Conservation (phyloP, 2,888 invertebrate species). For the Ecliptopera silaceata region DNA sequence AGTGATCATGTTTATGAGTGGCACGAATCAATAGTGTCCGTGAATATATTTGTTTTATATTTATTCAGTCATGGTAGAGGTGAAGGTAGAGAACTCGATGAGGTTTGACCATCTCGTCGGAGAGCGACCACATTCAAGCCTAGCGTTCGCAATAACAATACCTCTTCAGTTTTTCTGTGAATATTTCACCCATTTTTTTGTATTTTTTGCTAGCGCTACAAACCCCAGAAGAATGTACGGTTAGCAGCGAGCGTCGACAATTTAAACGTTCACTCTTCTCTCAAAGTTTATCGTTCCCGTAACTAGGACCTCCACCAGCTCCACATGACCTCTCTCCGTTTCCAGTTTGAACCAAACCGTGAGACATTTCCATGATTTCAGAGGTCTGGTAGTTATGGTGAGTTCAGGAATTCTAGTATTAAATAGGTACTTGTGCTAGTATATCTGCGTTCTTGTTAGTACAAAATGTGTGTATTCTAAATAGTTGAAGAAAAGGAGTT, state of each 20-base stretch:
- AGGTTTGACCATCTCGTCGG: too few species aligned
- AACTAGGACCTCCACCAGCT: slow-evolving; percentile 66
- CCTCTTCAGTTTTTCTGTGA: too few species aligned
- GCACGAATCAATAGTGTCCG: too few species aligned
- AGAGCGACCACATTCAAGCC: too few species aligned
- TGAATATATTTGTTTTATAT: too few species aligned
- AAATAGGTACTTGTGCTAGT: slow-evolving; percentile 60
- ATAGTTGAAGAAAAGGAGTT: slow-evolving; percentile 58
- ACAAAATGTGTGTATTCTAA: slow-evolving; percentile 47
- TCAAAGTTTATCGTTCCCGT: slow-evolving; percentile 78
- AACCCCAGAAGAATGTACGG: slow-evolving; percentile 69
- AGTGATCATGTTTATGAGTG: too few species aligned
- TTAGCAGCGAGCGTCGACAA: slow-evolving; percentile 75
- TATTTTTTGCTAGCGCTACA: slow-evolving; percentile 56
- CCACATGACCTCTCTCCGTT: slow-evolving; percentile 47
- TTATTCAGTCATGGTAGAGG: too few species aligned
- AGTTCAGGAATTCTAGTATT: slow-evolving; percentile 74
- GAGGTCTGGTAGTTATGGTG: slow-evolving; percentile 45
- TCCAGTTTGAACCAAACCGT: slow-evolving; percentile 32
- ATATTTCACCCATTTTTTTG: slow-evolving; percentile 1
- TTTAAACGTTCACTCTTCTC: slow-evolving; percentile 79
- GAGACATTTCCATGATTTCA: slow-evolving; percentile 39
- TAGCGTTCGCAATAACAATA: too few species aligned
- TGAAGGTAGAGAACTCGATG: too few species aligned
- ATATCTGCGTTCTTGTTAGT: slow-evolving; percentile 71